Evolutionary conservation across 2,797 vertebrate species (phyloP), one percentile per base, ranked within the genome.

Genomic region (Pangasius macronema): DNA sequence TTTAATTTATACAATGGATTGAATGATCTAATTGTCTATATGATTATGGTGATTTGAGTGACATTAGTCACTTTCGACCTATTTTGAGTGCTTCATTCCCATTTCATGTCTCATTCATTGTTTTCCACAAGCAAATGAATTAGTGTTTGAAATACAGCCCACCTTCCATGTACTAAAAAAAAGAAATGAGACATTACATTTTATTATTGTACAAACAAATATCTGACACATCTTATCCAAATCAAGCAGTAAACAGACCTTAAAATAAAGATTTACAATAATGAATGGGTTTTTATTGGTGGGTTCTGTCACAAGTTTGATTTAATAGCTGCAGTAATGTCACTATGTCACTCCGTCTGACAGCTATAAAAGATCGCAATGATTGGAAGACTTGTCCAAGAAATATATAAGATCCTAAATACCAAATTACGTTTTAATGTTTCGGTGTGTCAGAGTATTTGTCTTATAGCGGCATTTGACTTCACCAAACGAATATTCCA

Each of bases 361-460:
- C 13, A 10, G 16, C 39, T 80, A 5, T 36, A 20, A 36, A 80
- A 39, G 18, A 51, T 20, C 10, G 9, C 24, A 39, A 14, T 1
- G 3, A 65, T 53, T 46, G 22, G 16, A 87, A 24, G 2, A 24
- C 46, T 63, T 36, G 22, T 75, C 16, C 9, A 51, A 53, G 46
- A 77, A 36, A 39, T 30, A 59, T 30, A 18, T n/a, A 65, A 39
- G 30, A 63, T 82, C 7, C 55, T 63, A n/a, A 5, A 76, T 77
- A 68, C 42, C 22, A 3, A 83, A 68, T 67, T 33, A 9, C 53
- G 68, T 27, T 14, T 51, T 9, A 11, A 67, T 24, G 30, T 68
- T 83, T 55, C 5, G 63, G 51, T 68, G 81, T 83, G 81, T 86
- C 84, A 77, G 73, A 79, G 22, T 86, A 53, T 86, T 68, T 86